phyloP scores from a whole-genome alignment of 2,797 vertebrate species.

The Sciurus vulgaris region DNA sequence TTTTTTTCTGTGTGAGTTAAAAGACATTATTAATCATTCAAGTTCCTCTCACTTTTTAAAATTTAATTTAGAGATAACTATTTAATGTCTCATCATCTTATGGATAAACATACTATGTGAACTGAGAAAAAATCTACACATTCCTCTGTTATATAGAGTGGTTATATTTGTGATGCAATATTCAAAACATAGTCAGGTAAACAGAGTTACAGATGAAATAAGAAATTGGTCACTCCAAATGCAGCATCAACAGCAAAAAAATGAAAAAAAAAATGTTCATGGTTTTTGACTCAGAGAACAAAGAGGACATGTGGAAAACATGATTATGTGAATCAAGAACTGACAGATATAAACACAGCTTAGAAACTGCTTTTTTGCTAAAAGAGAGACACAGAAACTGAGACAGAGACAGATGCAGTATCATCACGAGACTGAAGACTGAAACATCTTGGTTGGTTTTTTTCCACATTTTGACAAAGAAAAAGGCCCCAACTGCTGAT shows the following conservation, averaged over 20 bases:
- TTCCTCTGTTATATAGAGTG: not conserved
- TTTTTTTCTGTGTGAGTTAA: not conserved
- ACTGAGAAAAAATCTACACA: not conserved
- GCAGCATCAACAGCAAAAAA: not conserved
- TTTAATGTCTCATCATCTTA: slow-evolving; percentile 3
- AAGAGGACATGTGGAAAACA: not conserved
- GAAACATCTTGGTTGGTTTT: not conserved
- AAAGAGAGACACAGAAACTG: not conserved
- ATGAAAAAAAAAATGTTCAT: not conserved
- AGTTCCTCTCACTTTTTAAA: not conserved
- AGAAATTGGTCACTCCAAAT: not conserved
- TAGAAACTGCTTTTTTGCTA: not conserved
- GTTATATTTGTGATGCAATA: not conserved
- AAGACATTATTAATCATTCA: not conserved
- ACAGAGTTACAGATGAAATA: not conserved
- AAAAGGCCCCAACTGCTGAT: not conserved
- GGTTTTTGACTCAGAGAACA: not conserved
- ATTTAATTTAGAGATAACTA: not conserved
- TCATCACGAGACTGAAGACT: not conserved
- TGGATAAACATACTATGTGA: not conserved
- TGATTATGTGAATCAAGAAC: not conserved
- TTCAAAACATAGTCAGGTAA: not conserved
- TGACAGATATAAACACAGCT: not conserved
- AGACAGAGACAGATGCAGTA: not conserved
- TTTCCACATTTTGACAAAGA: not conserved